A percentile compares a stretch with the other conserved stretches of the same genome.
Evolutionary conservation across 2,113 vertebrate species (phyloP).

Genomic region (Romanogobio albipinnatus): DNA sequence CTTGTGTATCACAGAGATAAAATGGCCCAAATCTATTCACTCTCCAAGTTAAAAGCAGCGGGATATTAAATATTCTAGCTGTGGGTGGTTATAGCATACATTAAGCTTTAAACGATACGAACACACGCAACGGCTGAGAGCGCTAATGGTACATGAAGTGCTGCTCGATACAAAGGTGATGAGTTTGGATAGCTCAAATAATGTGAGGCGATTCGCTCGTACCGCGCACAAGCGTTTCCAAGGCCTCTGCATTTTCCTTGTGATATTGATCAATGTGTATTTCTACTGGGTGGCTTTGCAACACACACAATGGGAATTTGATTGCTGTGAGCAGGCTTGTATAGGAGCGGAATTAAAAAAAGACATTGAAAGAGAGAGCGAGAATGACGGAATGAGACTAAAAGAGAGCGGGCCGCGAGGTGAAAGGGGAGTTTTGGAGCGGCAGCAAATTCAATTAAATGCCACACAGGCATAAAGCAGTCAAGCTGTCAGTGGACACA

Average conservation of each 20-base stretch:
- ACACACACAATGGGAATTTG: conserved; percentile 12
- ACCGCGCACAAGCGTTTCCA: not conserved
- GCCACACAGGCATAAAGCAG: conserved; percentile 10
- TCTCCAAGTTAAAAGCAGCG: conserved; percentile 10
- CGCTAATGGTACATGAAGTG: conserved; percentile 31
- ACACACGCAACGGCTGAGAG: conserved; percentile 21
- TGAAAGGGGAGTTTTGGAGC: conserved; percentile 1
- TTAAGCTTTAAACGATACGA: conserved; percentile 44
- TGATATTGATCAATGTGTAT: conserved; percentile 40
- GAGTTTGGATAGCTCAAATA: conserved; percentile 47
- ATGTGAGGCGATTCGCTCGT: conserved; percentile 25
- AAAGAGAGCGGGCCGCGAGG: not conserved
- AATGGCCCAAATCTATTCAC: conserved; percentile 18
- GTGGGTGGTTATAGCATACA: conserved; percentile 34
- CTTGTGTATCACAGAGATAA: conserved; percentile 32
- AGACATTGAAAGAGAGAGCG: not conserved
- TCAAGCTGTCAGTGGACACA: conserved; percentile 28
- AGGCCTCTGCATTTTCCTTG: not conserved
- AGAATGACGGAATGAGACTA: not conserved
- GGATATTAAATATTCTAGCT: conserved; percentile 37
- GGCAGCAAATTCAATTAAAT: conserved; percentile 48
- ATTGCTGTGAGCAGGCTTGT: not conserved
- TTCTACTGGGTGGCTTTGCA: conserved; percentile 9
- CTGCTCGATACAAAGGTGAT: conserved; percentile 38
- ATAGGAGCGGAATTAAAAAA: not conserved